Evolutionary conservation across 2,113 vertebrate genomes (phyloP), one percentile per base, ranked within the genome.

Genomic region (Bostrychus sinensis): DNA sequence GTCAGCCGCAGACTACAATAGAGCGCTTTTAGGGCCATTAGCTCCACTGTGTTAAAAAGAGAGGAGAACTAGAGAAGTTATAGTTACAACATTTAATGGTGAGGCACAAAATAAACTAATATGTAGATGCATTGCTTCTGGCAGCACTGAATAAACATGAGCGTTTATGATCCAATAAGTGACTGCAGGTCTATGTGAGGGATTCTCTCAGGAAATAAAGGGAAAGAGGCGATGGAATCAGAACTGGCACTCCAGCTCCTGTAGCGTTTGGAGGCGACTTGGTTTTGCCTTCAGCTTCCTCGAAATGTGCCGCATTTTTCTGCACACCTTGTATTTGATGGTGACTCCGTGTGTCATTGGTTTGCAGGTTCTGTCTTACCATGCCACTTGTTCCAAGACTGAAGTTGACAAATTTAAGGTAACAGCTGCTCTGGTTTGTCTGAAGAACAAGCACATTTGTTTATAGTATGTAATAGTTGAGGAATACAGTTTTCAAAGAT

Each of bases 351-450:
- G 46, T 75, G 51, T 75, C 28, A 51, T 91, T 89, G 78, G 88
- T 72, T 80, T 70, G 19, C 91, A 99, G 97, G 96, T 99, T 36
- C 92, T 99, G 50, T 99, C 97, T 48, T 99, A 99, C 72, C 97
- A 99, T 46, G 97, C 97, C 61, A 99, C 97, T 5, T 98, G 97
- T 91, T 97, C 95, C 5, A 99, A 98, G 92, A 93, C 96, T 53
- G 97, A 99, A 93, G 97, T 99, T 64, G 97, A 99, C 91, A 99
- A 96, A 91, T 97, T 99, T 88, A 99, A 99, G 97, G 97, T 99
- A 94, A 93, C 86, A 16, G 60, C 54, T 55, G 11, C 62, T 69
- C 22, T 26, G 19, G 14, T 14, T 36, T 68, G 23, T 56, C 26
- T 38, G 56, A 17, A 63, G 50, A 30, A 56, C 2, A 36, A 46